phyloP scores from a whole-genome alignment of 2,113 vertebrate genomes.

The Erythrolamprus reginae region DNA sequence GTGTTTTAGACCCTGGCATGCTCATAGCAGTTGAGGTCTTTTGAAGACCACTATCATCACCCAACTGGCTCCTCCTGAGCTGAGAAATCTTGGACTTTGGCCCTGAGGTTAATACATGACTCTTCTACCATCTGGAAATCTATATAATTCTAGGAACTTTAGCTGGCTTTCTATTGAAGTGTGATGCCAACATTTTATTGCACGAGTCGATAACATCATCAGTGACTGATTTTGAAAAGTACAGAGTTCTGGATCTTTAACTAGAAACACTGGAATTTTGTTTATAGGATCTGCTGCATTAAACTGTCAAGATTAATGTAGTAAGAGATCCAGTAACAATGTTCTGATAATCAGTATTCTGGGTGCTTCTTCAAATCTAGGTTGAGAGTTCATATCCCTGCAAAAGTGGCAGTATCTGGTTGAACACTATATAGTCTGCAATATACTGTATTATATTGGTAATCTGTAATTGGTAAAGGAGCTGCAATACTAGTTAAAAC shows the following conservation, averaged over 20 bases:
- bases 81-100: not conserved
- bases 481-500: not conserved
- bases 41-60: not conserved
- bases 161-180: not conserved
- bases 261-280: not conserved
- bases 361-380: not conserved
- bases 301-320: not conserved
- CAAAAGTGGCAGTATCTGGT: not conserved
- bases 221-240: not conserved
- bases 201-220: fast-evolving
- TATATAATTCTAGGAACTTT: not conserved
- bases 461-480: not conserved
- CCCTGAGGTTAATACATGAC: not conserved
- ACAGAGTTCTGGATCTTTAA: not conserved
- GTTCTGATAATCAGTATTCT: not conserved
- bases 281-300: fast-evolving
- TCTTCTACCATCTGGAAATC: not conserved
- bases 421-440: not conserved
- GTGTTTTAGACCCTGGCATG: not conserved
- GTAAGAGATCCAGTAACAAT: not conserved
- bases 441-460: not conserved
- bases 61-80: not conserved
- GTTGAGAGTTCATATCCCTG: not conserved
- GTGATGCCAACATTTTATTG: not conserved
- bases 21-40: not conserved